phyloP scores from a whole-genome alignment of 2,888 invertebrate species.

The Drosophila fungiperda region DNA sequence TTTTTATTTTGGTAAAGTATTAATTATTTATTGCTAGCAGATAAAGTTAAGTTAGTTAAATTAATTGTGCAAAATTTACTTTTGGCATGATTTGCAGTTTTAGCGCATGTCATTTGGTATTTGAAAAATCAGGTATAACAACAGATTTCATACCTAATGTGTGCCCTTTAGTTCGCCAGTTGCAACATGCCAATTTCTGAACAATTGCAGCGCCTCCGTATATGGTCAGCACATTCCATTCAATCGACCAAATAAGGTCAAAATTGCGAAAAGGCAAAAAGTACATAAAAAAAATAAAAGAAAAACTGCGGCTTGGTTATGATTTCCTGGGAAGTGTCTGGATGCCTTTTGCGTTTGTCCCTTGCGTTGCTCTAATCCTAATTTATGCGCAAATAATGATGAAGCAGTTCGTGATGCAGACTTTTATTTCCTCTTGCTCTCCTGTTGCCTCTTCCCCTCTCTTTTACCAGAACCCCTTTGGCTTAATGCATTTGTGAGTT shows the following conservation, averaged over 20 bases:
- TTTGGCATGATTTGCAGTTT: background rate
- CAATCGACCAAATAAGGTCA: slow-evolving; percentile 69
- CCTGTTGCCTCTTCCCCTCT: background rate
- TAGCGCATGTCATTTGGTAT: background rate
- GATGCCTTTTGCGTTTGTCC: slow-evolving; percentile 16
- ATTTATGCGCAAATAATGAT: slow-evolving; percentile 82
- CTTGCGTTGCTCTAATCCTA: slow-evolving; percentile 67
- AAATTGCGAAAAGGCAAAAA: slow-evolving; percentile 55
- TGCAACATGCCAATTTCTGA: slow-evolving; percentile 43
- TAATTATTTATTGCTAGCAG: background rate
- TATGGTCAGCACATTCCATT: slow-evolving; percentile 54
- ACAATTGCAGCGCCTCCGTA: slow-evolving; percentile 53
- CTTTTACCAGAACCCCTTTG: slow-evolving; percentile 1
- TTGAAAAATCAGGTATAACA: background rate
- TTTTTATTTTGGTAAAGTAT: background rate
- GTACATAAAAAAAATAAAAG: slow-evolving; percentile 7
- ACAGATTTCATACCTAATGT: background rate
- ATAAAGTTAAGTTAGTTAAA: background rate
- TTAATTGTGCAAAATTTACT: background rate
- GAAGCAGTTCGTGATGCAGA: slow-evolving; percentile 58
- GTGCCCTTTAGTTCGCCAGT: slow-evolving; percentile 40
- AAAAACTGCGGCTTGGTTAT: slow-evolving; percentile 55
- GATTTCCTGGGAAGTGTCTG: slow-evolving; percentile 65
- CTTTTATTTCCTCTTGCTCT: background rate
- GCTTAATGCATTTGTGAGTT: slow-evolving; percentile 59